A percentile compares a stretch with the other conserved stretches of the same genome.
phyloP scores from a whole-genome alignment of 2,888 invertebrate species.

The Aphidoletes aphidimyza region DNA sequence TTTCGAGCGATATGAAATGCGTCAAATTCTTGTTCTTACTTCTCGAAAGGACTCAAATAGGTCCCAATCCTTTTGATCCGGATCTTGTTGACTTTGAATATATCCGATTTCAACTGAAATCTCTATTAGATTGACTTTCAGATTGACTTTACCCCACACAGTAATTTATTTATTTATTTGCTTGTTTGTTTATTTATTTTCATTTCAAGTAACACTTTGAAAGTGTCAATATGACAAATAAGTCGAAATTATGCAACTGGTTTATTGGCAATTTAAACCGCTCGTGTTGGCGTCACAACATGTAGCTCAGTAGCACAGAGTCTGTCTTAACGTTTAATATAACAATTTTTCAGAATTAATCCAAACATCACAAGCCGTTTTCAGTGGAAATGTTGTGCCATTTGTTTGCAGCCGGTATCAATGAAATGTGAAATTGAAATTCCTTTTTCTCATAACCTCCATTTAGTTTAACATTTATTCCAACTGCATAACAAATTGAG shows the following conservation, averaged over 20 bases:
- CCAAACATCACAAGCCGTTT: neutral
- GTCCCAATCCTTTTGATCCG: neutral
- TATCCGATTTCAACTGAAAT: neutral
- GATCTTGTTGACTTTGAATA: neutral
- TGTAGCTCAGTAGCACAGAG: no score
- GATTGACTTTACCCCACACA: neutral
- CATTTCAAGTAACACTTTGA: neutral
- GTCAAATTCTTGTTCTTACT: neutral
- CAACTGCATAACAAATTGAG: neutral
- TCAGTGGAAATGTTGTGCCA: neutral
- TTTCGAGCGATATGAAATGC: neutral
- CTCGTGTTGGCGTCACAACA: neutral
- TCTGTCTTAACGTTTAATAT: no score
- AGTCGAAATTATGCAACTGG: neutral
- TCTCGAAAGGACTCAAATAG: neutral
- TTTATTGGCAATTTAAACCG: neutral
- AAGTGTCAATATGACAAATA: slow-evolving; percentile 25
- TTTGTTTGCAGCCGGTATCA: neutral
- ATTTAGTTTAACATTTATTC: neutral
- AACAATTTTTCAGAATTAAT: neutral
- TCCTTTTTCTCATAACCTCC: neutral
- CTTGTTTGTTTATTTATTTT: slow-evolving; percentile 20
- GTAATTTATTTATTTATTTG: no score
- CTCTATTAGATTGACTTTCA: no score
- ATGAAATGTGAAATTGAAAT: neutral